phyloP scores from a whole-genome alignment of 1,140 invertebrate genomes.

The Acyrthosiphon pisum region DNA sequence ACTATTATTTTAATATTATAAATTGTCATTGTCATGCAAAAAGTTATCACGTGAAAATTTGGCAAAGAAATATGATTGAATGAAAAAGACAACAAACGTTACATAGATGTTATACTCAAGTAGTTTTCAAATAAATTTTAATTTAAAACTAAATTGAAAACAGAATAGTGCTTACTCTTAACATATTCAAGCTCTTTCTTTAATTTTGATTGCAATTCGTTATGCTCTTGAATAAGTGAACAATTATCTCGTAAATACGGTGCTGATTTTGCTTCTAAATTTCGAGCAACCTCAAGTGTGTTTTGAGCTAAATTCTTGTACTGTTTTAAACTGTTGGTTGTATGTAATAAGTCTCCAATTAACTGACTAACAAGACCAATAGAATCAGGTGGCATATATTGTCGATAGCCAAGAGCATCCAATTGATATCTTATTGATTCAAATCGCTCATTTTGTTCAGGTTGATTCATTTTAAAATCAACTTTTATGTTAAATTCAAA shows the following conservation, averaged over 20 bases:
- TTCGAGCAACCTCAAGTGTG: slow-evolving; percentile 66
- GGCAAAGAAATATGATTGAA: neutral
- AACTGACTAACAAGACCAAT: slow-evolving; percentile 78
- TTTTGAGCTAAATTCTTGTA: slow-evolving; percentile 77
- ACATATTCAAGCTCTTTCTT: slow-evolving; percentile 71
- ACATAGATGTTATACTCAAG: neutral
- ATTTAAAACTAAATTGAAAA: neutral
- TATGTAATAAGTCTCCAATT: slow-evolving; percentile 77
- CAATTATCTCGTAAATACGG: slow-evolving; percentile 77
- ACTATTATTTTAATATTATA: neutral
- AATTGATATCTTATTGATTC: slow-evolving; percentile 69
- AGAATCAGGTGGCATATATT: slow-evolving; percentile 74
- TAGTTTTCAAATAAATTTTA: neutral
- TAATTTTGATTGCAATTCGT: slow-evolving; percentile 73
- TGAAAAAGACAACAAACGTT: neutral
- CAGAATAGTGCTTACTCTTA: slow-evolving; percentile 41
- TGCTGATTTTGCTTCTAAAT: slow-evolving; percentile 63
- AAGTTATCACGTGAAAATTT: too few relatives aligned
- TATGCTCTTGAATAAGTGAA: slow-evolving; percentile 74
- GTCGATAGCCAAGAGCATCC: slow-evolving; percentile 76
- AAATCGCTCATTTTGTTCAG: slow-evolving; percentile 62
- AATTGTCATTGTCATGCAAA: neutral
- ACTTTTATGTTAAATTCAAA: neutral
- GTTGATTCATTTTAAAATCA: neutral
- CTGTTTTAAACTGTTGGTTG: slow-evolving; percentile 79